Conservation (phyloP, 2,888 invertebrate species). For the Aradus depressus region DNA sequence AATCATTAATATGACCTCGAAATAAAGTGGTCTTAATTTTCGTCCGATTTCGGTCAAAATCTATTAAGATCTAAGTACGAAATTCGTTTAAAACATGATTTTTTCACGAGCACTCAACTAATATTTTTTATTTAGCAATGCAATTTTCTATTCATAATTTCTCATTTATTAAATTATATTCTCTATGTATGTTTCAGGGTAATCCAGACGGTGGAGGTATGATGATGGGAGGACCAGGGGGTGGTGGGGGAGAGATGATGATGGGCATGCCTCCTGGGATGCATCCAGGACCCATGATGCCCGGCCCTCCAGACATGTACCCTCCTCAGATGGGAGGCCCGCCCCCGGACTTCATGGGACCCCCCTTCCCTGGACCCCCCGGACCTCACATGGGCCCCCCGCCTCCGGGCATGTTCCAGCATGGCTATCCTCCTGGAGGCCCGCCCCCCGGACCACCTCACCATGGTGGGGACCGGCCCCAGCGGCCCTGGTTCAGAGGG, state of each 20-base stretch:
- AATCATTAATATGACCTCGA: no score
- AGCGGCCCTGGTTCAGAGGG: constrained; percentile 32
- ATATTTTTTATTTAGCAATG: background rate
- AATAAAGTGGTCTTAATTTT: no score
- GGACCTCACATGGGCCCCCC: constrained; percentile 34
- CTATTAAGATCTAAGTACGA: background rate
- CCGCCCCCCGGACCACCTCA: constrained; percentile 30
- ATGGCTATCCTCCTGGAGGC: constrained; percentile 5
- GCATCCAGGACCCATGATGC: constrained; percentile 6
- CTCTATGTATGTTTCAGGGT: constrained; percentile 9
- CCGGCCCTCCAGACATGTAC: constrained; percentile 11
- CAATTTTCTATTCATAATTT: background rate
- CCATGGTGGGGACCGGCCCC: constrained; percentile 44
- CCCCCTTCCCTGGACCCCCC: constrained; percentile 28
- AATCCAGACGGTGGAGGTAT: constrained; percentile 10
- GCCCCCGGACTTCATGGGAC: constrained; percentile 21
- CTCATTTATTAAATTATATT: no score
- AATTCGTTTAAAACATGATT: background rate
- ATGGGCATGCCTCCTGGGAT: constrained; percentile 10
- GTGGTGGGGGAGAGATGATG: constrained; percentile 14
- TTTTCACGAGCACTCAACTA: background rate
- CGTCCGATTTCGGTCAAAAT: background rate
- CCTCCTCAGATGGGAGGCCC: constrained; percentile 15
- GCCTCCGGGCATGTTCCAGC: constrained; percentile 24
- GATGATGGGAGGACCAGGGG: constrained; percentile 10